Evolutionary conservation across 2,113 vertebrate genomes (phyloP).

Genomic region (Cygnus atratus): DNA sequence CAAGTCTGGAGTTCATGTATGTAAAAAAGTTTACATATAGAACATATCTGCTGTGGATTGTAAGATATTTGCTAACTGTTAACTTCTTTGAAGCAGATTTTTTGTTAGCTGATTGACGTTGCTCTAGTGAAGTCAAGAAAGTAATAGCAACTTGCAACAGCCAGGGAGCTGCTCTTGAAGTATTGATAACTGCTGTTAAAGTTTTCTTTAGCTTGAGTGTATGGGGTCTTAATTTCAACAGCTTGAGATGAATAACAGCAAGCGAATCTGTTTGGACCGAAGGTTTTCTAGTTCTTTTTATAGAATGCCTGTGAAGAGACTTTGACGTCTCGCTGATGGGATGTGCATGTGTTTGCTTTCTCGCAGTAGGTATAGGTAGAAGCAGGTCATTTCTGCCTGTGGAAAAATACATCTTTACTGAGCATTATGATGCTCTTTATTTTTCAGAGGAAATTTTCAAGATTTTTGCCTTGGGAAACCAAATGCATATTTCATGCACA

Average conservation of each 20-base stretch:
- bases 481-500: conserved; percentile 11
- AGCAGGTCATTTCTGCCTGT: background rate
- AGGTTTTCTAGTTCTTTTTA: background rate
- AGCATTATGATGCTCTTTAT: background rate
- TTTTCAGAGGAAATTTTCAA: background rate
- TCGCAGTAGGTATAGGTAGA: background rate
- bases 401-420: background rate
- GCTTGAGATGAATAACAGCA: background rate
- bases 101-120: background rate
- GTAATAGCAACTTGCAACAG: background rate
- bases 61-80: background rate
- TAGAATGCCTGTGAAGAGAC: background rate
- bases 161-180: background rate
- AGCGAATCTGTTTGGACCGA: background rate
- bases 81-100: background rate
- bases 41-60: background rate
- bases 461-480: conserved; percentile 35
- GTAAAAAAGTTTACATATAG: background rate
- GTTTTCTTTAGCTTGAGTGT: background rate
- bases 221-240: background rate
- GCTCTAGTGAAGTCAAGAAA: background rate
- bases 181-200: background rate
- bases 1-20: background rate
- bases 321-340: background rate
- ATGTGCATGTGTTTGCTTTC: background rate